phyloP scores from a whole-genome alignment of 2,797 vertebrate genomes.

The Lepilemur ruficaudatus region DNA sequence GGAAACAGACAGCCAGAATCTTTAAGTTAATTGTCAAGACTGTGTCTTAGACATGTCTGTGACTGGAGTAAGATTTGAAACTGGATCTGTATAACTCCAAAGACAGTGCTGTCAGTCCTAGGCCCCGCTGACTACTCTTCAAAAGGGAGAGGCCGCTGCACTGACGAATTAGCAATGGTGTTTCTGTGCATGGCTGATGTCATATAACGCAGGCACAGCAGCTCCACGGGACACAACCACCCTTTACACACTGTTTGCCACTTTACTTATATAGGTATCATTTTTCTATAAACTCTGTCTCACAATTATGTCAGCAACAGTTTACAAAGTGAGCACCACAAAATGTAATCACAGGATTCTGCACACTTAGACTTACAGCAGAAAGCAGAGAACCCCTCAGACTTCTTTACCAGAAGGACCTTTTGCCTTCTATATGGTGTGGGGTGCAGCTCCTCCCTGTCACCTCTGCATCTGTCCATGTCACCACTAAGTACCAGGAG shows the following conservation, averaged over 20 bases:
- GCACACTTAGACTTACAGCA: background rate
- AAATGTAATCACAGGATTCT: background rate
- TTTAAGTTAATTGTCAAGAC: background rate
- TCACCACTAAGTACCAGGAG: background rate
- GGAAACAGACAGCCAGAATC: background rate
- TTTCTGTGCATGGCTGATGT: background rate
- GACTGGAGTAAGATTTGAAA: background rate
- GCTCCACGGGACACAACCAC: background rate
- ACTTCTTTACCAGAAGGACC: background rate
- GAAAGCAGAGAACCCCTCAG: background rate
- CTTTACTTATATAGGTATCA: background rate
- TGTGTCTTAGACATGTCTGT: background rate
- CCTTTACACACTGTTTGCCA: background rate
- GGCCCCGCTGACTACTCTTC: background rate
- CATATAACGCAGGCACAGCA: background rate
- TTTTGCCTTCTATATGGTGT: background rate
- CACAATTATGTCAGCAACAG: background rate
- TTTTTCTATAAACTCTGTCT: background rate
- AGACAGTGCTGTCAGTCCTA: background rate
- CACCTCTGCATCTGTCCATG: background rate
- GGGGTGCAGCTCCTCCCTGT: background rate
- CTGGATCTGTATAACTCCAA: background rate
- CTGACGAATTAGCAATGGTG: background rate
- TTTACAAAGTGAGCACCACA: background rate
- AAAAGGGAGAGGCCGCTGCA: background rate